Percentiles rank a stretch among this genome's conserved stretches.
Evolutionary conservation across 2,797 vertebrate genomes (phyloP).

Genomic region (Scomberomorus guttatus): DNA sequence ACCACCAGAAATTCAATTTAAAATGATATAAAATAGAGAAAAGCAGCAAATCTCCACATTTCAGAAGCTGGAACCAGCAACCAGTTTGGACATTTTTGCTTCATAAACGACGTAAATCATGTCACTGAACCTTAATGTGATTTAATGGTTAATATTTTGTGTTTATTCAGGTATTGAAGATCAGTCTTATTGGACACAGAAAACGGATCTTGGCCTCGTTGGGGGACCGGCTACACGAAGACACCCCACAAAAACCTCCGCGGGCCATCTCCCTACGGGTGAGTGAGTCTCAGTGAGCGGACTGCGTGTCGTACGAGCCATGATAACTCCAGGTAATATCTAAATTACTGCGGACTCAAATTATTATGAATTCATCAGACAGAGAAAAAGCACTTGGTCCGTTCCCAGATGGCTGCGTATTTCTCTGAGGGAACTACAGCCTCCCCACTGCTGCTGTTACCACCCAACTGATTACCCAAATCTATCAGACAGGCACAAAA

Average conservation of each 20-base stretch:
- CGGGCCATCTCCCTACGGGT: slow-evolving; percentile 96
- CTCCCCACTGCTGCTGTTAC: slow-evolving; percentile 37
- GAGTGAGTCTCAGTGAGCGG: slow-evolving; percentile 40
- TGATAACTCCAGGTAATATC: background rate
- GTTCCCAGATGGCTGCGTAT: slow-evolving; percentile 29
- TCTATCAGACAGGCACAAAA: slow-evolving; percentile 61
- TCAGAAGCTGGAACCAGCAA: background rate
- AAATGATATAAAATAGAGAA: background rate
- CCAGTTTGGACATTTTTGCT: background rate
- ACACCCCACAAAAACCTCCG: slow-evolving; percentile 97
- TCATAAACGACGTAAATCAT: background rate
- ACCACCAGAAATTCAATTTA: background rate
- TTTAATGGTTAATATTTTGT: background rate
- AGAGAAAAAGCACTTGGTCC: background rate
- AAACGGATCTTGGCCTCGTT: slow-evolving; percentile 96
- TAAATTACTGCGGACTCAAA: background rate
- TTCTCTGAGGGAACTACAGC: slow-evolving; percentile 34
- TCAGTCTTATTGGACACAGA: slow-evolving; percentile 95
- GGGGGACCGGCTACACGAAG: slow-evolving; percentile 97
- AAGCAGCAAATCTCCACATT: background rate
- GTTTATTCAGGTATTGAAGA: slow-evolving; percentile 93
- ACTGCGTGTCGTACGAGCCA: background rate
- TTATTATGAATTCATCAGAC: slow-evolving; percentile 11
- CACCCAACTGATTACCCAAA: slow-evolving; percentile 49
- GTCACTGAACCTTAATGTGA: background rate